Evolutionary conservation across 1,140 invertebrate species (phyloP).

Genomic region (Heliconius himera): DNA sequence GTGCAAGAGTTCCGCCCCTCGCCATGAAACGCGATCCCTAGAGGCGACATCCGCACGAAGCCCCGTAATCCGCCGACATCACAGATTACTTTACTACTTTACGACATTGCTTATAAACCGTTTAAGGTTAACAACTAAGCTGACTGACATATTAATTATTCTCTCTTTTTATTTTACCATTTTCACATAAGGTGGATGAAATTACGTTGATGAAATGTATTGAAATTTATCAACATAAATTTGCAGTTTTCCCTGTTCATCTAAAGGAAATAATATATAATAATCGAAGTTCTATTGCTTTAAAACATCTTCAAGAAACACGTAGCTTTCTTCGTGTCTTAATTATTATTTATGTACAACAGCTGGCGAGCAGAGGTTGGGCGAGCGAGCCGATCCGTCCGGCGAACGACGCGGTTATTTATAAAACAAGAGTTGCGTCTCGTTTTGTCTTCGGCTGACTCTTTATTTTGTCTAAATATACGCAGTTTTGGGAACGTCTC

Average conservation of each 20-base stretch:
- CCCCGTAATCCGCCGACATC: slow-evolving; percentile 63
- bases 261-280: slow-evolving; percentile 11
- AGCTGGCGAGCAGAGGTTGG: slow-evolving; percentile 77
- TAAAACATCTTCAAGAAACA: slow-evolving; percentile 39
- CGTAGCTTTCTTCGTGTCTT: slow-evolving; percentile 74
- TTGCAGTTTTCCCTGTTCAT: background rate
- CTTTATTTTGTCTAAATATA: slow-evolving; percentile 82
- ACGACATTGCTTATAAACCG: slow-evolving; percentile 47
- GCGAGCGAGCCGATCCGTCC: slow-evolving; percentile 69
- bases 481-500: slow-evolving; percentile 80
- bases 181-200: background rate
- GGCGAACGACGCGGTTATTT: slow-evolving; percentile 79
- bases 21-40: slow-evolving; percentile 63
- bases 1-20: slow-evolving; percentile 51
- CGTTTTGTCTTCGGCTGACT: slow-evolving; percentile 79
- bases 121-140: slow-evolving; percentile 29
- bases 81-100: slow-evolving; percentile 51
- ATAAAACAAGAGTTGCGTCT: slow-evolving; percentile 80
- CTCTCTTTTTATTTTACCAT: background rate
- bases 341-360: slow-evolving; percentile 80
- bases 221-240: background rate
- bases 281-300: slow-evolving; percentile 30
- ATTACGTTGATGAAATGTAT: background rate
- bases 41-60: slow-evolving; percentile 72
- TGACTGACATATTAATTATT: background rate